A percentile compares a stretch with the other conserved stretches of the same genome.
phyloP scores from a whole-genome alignment of 2,113 vertebrate genomes.

The Salvelinus namaycush region DNA sequence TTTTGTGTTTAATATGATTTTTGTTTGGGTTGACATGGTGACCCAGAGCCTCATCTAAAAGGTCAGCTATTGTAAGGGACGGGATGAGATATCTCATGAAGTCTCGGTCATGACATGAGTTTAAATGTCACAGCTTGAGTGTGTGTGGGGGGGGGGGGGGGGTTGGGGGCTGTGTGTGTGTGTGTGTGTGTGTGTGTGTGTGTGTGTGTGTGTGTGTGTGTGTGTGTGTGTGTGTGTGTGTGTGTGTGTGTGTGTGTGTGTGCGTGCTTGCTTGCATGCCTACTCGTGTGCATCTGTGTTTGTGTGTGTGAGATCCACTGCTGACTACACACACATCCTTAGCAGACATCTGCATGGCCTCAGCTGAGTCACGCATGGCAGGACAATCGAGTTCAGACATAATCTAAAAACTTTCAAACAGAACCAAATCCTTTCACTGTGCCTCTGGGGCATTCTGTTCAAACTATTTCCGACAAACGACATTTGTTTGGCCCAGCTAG shows the following conservation, averaged over 20 bases:
- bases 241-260: not conserved
- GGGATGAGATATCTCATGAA: not conserved
- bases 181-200: too few relatives aligned
- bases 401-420: not conserved
- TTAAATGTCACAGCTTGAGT: too few relatives aligned
- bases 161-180: too few relatives aligned
- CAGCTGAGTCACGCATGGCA: not conserved
- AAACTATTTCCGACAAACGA: not conserved
- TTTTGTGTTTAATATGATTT: constrained; percentile 25
- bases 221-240: not conserved
- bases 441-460: not conserved
- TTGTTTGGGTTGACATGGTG: constrained; percentile 7
- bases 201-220: too few relatives aligned
- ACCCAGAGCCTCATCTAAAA: not conserved
- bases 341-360: not conserved
- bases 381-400: not conserved
- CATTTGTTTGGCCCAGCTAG: not conserved
- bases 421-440: not conserved
- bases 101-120: not conserved
- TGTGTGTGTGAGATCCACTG: not conserved
- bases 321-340: not conserved
- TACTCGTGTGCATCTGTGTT: not conserved
- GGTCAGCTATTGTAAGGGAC: too few relatives aligned
- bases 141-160: not conserved
- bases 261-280: too few relatives aligned